A percentile compares a stretch with the other conserved stretches of the same genome.
phyloP scores from a whole-genome alignment of 2,797 vertebrate genomes.

The Arctocebus calabarensis region DNA sequence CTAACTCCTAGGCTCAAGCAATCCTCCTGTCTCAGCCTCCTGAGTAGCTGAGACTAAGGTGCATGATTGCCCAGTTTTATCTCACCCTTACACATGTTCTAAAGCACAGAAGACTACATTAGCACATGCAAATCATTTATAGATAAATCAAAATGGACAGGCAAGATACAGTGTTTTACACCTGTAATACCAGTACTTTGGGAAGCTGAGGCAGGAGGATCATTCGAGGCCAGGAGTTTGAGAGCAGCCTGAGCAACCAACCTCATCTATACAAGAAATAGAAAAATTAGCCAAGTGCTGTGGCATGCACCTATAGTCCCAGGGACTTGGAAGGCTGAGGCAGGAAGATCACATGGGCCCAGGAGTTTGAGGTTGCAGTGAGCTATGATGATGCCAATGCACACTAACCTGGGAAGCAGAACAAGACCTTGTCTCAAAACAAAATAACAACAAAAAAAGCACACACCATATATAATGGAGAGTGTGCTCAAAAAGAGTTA shows the following conservation, averaged over 20 bases:
- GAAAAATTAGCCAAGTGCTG: neutral
- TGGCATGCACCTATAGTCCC: neutral
- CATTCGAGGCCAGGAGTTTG: neutral
- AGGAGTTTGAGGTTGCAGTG: neutral
- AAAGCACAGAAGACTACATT: neutral
- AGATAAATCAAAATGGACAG: neutral
- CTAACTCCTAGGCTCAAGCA: neutral
- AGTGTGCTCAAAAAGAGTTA: neutral
- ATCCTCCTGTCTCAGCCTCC: neutral
- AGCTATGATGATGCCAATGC: neutral
- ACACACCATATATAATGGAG: neutral
- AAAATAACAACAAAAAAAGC: neutral
- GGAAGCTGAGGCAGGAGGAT: neutral
- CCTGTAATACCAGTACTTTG: neutral
- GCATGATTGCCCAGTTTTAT: fast-evolving
- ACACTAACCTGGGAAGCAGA: neutral
- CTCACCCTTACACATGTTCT: neutral
- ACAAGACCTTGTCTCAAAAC: neutral
- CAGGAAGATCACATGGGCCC: neutral
- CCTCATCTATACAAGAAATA: neutral
- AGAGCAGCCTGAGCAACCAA: neutral
- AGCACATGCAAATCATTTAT: neutral
- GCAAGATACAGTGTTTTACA: neutral
- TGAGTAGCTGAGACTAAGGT: neutral
- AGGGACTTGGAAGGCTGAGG: neutral